phyloP scores from a whole-genome alignment of 2,113 vertebrate genomes.

The Hypanus sabinus region DNA sequence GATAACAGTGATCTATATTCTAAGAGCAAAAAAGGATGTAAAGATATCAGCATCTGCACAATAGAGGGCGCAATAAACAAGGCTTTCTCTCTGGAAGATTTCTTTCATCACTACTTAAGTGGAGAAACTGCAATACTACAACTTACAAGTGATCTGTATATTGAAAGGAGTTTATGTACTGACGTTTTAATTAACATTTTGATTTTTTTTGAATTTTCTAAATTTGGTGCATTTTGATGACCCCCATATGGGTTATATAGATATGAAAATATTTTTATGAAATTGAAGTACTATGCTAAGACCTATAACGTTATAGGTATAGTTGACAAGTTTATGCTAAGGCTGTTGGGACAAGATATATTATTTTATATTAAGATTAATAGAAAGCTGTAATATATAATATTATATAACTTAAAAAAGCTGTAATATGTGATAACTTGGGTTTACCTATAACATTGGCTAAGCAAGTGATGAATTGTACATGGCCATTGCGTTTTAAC shows the following conservation, averaged over 20 bases:
- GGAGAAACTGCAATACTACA: not conserved
- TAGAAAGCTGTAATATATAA: not conserved
- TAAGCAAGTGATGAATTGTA: not conserved
- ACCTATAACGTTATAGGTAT: not conserved
- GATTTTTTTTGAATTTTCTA: not conserved
- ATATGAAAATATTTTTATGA: not conserved
- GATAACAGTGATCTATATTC: not conserved
- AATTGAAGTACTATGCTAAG: not conserved
- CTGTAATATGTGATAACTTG: not conserved
- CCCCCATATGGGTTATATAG: not conserved
- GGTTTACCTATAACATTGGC: not conserved
- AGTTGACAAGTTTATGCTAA: not conserved
- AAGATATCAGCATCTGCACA: not conserved
- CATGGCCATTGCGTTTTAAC: not conserved
- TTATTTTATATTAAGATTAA: not conserved
- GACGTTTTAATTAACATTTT: not conserved
- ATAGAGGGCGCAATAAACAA: conserved; percentile 8
- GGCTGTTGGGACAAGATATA: not conserved
- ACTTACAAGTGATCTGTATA: not conserved
- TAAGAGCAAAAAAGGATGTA: not conserved
- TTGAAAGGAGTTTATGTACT: not conserved
- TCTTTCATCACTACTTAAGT: not conserved
- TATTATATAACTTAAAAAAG: no score
- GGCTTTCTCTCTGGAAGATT: not conserved
- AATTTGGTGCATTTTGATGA: not conserved